These are phyloP conservation scores for Cydia splendana DNA, from an alignment of 1,140 invertebrate genomes.

Conservation along the genomic window DNA sequence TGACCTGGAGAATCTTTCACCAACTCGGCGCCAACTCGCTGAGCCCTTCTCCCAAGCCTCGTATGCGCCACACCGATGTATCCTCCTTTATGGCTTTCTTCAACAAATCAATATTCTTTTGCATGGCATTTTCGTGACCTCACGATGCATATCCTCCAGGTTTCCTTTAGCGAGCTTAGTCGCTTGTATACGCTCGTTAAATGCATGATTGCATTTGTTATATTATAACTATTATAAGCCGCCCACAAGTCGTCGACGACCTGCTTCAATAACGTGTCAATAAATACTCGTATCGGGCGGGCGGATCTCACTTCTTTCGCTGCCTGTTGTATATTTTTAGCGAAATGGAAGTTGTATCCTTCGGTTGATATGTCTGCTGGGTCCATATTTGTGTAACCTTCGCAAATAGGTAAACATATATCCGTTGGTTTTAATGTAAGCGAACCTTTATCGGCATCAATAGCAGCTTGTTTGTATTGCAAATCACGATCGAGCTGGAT, in stretches of 20 bases:
- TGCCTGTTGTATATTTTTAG: constrained; percentile 86
- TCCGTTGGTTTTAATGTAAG: constrained; percentile 84
- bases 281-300: constrained; percentile 85
- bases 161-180: constrained; percentile 89
- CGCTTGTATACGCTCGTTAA: constrained; percentile 88
- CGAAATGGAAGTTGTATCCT: constrained; percentile 91
- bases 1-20: constrained; percentile 88
- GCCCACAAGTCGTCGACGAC: constrained; percentile 82
- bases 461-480: constrained; percentile 88
- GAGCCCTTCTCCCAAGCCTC: constrained; percentile 87
- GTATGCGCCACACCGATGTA: constrained; percentile 91
- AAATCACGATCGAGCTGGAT: constrained; percentile 90
- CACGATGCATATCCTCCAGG: constrained; percentile 90
- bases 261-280: constrained; percentile 90
- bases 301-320: constrained; percentile 89
- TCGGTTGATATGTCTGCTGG: constrained; percentile 84
- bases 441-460: constrained; percentile 87
- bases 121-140: constrained; percentile 82
- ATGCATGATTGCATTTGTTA: constrained; percentile 83
- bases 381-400: constrained; percentile 82
- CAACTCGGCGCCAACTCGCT: constrained; percentile 88
- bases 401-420: constrained; percentile 84
- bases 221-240: constrained; percentile 47
- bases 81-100: constrained; percentile 91
- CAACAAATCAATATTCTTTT: constrained; percentile 87